Percentiles rank a stretch among this genome's conserved stretches.
phyloP scores from a whole-genome alignment of 2,888 invertebrate species.

The Diabrotica balteata region DNA sequence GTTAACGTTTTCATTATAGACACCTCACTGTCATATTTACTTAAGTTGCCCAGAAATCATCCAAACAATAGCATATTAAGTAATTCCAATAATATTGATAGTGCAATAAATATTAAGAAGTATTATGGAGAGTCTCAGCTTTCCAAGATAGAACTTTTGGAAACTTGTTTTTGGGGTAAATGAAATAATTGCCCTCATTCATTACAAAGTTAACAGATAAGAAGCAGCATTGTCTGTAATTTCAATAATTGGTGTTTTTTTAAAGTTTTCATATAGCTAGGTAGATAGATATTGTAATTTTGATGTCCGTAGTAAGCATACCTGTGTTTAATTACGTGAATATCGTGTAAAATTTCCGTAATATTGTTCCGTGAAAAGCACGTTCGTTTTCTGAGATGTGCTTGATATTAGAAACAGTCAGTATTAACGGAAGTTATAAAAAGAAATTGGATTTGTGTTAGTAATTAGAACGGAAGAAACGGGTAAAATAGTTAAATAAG shows the following conservation, averaged over 20 bases:
- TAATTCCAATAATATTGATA: neutral
- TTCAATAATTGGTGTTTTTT: too few relatives aligned
- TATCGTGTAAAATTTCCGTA: neutral
- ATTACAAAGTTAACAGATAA: too few relatives aligned
- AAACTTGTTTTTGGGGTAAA: too few relatives aligned
- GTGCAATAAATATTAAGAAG: neutral
- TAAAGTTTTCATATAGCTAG: too few relatives aligned
- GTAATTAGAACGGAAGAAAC: slow-evolving; percentile 1
- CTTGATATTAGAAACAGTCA: too few relatives aligned
- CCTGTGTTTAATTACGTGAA: too few relatives aligned
- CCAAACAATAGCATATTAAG: neutral
- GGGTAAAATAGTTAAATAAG: slow-evolving; percentile 8
- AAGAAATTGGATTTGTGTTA: slow-evolving; percentile 25
- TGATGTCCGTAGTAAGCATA: neutral
- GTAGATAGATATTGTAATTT: slow-evolving; percentile 12
- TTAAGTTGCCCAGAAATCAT: neutral
- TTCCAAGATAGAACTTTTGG: too few relatives aligned
- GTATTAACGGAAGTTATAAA: too few relatives aligned
- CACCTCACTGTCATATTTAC: slow-evolving; percentile 10
- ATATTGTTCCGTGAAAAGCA: neutral
- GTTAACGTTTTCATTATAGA: slow-evolving; percentile 10
- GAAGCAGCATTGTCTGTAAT: too few relatives aligned
- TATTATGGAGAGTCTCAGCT: too few relatives aligned
- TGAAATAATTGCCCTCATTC: too few relatives aligned
- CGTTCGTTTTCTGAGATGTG: neutral